Base-by-base conservation (phyloP, 1,140 invertebrate species). In the Drepana arcuata region DNA sequence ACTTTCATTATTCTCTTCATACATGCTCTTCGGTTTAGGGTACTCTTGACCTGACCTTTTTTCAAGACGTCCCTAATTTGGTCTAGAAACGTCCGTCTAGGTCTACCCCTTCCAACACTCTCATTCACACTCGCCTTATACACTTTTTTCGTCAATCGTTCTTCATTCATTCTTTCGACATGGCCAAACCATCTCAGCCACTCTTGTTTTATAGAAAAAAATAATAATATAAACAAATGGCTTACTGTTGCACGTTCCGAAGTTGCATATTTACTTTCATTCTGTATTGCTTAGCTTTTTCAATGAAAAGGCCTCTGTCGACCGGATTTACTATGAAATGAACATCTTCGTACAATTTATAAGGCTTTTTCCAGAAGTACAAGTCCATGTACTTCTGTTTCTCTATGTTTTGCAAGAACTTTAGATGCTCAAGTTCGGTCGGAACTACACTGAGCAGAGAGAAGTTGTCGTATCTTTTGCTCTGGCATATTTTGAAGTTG, bases 351-450 rank as follows among this genome's bases (percentile, higher is more conserved):
- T 50, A 60, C 9, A 75, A 23, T 27, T 59, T 72, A n/a, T 45
- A 54, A 0, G 75, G 72, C 16, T 51, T 68, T 11, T 56, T 56
- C 64, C 68, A 74, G 44, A 73, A 77, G 7, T 64, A 46, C 1
- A 72, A 45, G 24, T 77, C 56, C 0, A 73, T 55, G 16, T 74
- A 77, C 25, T 70, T 69, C 14, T 68, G 41, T 2, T 31, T 34
- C 11, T 65, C 63, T 5, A 73, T 34, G 33, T 62, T 68, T 38
- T 67, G 56, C n/a, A 77, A 42, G 25, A 77, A 74, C 24, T 62
- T 60, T 25, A 73, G 41, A 31, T 80, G 66, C 7, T 62, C 63
- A n/a, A 47, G 25, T 15, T 68, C 62, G 0, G 34, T 38, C 1
- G 70, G 62, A 1, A 41, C 14, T 0, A 61, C 33, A 18, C 54